A percentile compares a stretch with the other conserved stretches of the same genome.
These are phyloP conservation scores for Platyura marginata DNA, from an alignment of 1,140 invertebrate genomes.

Conservation along the genomic window DNA sequence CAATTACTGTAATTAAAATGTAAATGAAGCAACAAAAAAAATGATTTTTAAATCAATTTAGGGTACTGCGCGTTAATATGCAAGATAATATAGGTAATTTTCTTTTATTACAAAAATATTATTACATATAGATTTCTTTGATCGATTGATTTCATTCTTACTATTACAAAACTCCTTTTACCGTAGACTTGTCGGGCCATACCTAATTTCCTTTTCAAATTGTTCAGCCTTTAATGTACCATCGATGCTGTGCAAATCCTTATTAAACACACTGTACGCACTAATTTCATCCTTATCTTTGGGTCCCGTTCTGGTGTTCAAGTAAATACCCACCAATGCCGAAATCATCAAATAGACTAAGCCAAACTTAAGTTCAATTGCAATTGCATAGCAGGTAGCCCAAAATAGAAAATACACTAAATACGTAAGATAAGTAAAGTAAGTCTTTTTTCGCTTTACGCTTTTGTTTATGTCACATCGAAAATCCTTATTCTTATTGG, in stretches of 20 bases:
- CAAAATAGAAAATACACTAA: constrained; percentile 39
- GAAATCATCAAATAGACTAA: constrained; percentile 74
- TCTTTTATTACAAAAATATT: too few species aligned
- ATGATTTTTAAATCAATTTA: too few species aligned
- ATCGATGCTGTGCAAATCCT: constrained; percentile 77
- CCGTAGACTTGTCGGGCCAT: constrained; percentile 34
- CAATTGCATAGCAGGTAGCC: constrained; percentile 41
- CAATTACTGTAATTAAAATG: too few species aligned
- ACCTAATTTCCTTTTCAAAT: constrained; percentile 70
- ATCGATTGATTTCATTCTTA: too few species aligned
- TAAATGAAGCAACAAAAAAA: too few species aligned
- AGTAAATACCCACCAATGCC: constrained; percentile 58
- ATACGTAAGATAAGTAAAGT: constrained; percentile 20
- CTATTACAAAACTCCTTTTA: too few species aligned
- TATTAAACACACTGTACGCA: constrained; percentile 97
- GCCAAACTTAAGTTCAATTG: constrained; percentile 72
- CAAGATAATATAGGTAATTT: too few species aligned
- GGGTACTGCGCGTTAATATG: too few species aligned
- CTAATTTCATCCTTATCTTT: constrained; percentile 60
- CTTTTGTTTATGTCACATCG: constrained; percentile 3
- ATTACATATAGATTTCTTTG: too few species aligned
- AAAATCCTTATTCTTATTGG: constrained; percentile 7
- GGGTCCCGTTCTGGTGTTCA: constrained; percentile 58
- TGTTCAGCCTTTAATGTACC: constrained; percentile 91
- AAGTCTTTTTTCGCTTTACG: constrained; percentile 7